These are phyloP conservation scores for Otis tarda DNA, from an alignment of 2,113 vertebrate genomes.

Conservation along the genomic window DNA sequence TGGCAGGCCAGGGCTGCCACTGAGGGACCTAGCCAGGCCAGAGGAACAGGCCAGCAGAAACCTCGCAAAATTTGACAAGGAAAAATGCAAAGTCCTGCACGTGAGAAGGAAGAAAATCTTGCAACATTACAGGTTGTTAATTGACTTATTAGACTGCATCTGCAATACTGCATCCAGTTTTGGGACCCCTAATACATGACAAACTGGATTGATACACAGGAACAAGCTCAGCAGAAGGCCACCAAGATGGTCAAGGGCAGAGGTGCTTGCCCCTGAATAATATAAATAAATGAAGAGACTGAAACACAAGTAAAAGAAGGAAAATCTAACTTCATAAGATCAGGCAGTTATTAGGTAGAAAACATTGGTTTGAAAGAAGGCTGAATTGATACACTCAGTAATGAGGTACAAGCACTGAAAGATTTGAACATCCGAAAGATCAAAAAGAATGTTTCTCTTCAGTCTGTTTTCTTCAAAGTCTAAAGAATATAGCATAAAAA, in stretches of 20 bases:
- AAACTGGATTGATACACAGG: background rate
- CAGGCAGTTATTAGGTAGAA: background rate
- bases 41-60: background rate
- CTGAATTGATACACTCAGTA: constrained; percentile 24
- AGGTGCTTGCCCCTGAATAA: background rate
- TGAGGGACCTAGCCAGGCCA: background rate
- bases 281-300: constrained; percentile 6
- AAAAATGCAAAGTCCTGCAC: background rate
- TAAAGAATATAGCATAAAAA: background rate
- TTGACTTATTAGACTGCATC: background rate
- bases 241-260: background rate
- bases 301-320: background rate
- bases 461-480: constrained; percentile 14
- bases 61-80: background rate
- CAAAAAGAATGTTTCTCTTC: constrained; percentile 37
- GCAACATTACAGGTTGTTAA: background rate
- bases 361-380: background rate
- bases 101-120: background rate
- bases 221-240: background rate
- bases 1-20: background rate
- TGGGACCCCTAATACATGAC: background rate
- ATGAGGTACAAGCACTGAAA: constrained; percentile 21
- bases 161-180: background rate
- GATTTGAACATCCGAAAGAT: constrained; percentile 28
- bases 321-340: background rate